Evolutionary conservation across 2,888 invertebrate genomes (phyloP).

Genomic region (Sinodicranocentrus sp.): DNA sequence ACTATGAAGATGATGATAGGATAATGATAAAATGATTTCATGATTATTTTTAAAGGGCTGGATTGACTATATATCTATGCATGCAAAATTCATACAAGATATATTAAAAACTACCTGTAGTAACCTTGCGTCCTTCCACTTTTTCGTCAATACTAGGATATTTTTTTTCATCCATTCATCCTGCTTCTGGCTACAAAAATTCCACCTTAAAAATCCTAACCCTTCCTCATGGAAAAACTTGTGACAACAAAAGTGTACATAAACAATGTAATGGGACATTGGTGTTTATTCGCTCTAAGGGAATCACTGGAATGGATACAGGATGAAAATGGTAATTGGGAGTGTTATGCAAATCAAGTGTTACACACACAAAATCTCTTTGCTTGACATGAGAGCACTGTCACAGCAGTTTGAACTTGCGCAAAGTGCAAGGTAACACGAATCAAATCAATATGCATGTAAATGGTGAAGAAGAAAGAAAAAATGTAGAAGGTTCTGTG

Average conservation of each 20-base stretch:
- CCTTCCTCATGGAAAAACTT: constrained; percentile 49
- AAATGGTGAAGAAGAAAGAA: constrained; percentile 12
- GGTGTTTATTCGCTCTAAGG: no score
- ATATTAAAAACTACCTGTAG: neutral
- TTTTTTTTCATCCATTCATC: constrained; percentile 47
- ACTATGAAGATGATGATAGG: constrained; percentile 21
- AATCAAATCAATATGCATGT: neutral
- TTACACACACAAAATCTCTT: neutral
- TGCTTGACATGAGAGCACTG: neutral
- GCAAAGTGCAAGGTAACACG: constrained; percentile 50
- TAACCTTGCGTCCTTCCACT: constrained; percentile 65
- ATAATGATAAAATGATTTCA: constrained; percentile 42
- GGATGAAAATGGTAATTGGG: no score
- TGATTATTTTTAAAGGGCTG: constrained; percentile 40
- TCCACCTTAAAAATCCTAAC: constrained; percentile 46
- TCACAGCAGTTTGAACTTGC: constrained; percentile 44
- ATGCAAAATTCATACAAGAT: no score
- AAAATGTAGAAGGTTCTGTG: constrained; percentile 44
- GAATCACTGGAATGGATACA: no score
- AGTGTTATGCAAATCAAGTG: constrained; percentile 18
- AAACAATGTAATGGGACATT: no score
- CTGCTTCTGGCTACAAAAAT: constrained; percentile 19
- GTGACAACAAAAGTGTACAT: no score
- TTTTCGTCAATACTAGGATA: constrained; percentile 27
- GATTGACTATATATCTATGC: neutral